Base-by-base conservation (phyloP, 2,888 invertebrate species). In the Boloria euphrosyne region DNA sequence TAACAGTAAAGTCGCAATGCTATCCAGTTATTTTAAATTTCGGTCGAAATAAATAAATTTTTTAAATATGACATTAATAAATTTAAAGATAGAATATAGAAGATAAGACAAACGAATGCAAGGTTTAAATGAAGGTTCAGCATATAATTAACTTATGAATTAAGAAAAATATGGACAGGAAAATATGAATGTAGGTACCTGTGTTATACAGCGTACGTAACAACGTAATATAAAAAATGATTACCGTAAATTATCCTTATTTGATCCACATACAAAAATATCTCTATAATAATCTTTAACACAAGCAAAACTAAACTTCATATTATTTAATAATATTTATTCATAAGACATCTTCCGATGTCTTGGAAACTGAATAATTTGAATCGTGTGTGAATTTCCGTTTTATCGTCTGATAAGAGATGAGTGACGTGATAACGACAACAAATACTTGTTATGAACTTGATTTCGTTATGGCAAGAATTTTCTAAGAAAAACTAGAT, bases 351-450 rank as follows among this genome's bases (percentile, higher is more conserved):
- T 47, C 38, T 38, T n/a, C n/a, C n/a, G 49, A 49, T 50, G 31
- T n/a, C 38, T 17, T n/a, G n/a, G 31, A 17, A 13, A 59, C 49
- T 49, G 59, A 59, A 49, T 31, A 49, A 59, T 49, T 59, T 59
- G 49, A 59, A 59, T 38, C 31, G 51, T 52, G 47, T 47, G 62
- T 50, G 62, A 63, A 66, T 62, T 62, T 62, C 68, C 62, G 53
- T 27, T 63, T 22, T 66, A 66, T 68, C 62, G 49, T 43, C 50
- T 51, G 68, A 68, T 68, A 68, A 68, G 38, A 66, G 51, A 68
- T 68, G 66, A 66, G 27, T 63, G 66, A 47, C 10, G 49, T 13
- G 68, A 68, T 68, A 68, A 68, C 38, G 17, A 60, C 58, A 53
- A 65, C 58, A 68, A 66, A 68, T 55, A 50, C 44, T 17, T 46